A percentile compares a stretch with the other conserved stretches of the same genome.
Conservation (phyloP, 2,888 invertebrate genomes). For the Herminia tarsipennalis region DNA sequence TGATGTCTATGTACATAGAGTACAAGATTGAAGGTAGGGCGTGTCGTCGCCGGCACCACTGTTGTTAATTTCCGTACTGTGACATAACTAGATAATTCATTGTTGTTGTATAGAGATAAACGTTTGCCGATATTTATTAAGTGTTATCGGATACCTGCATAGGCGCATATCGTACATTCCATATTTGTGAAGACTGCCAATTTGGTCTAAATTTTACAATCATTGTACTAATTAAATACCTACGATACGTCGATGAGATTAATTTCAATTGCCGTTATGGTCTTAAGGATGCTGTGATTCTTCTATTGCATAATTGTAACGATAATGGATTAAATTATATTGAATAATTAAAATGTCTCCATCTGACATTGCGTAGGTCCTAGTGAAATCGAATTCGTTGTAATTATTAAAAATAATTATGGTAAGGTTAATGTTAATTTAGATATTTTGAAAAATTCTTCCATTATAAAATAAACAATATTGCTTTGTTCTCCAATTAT, state of each 20-base stretch:
- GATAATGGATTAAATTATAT: slow-evolving; percentile 71
- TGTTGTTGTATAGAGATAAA: slow-evolving; percentile 82
- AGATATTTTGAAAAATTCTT: slow-evolving; percentile 78
- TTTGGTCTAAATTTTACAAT: slow-evolving; percentile 86
- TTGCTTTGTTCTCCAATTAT: slow-evolving; percentile 73
- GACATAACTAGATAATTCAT: slow-evolving; percentile 74
- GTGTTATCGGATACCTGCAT: slow-evolving; percentile 84
- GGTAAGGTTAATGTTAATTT: slow-evolving; percentile 74
- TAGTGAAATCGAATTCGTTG: slow-evolving; percentile 83
- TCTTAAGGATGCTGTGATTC: slow-evolving; percentile 85
- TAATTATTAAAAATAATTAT: slow-evolving; percentile 72
- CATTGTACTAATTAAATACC: slow-evolving; percentile 78
- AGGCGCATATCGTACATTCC: slow-evolving; percentile 86
- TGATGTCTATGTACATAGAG: slow-evolving; percentile 43
- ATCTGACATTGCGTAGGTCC: slow-evolving; percentile 82
- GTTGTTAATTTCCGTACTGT: slow-evolving; percentile 71
- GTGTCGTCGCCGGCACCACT: slow-evolving; percentile 46
- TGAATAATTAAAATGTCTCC: slow-evolving; percentile 73
- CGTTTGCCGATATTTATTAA: slow-evolving; percentile 79
- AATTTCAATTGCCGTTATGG: slow-evolving; percentile 83
- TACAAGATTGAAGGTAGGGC: slow-evolving; percentile 30
- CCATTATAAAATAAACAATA: slow-evolving; percentile 70
- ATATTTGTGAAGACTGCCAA: slow-evolving; percentile 85
- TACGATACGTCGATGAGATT: slow-evolving; percentile 83
- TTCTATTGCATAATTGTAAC: slow-evolving; percentile 84